Evolutionary conservation across 2,797 vertebrate genomes (phyloP), one percentile per base, ranked within the genome.

Genomic region (Falco rusticolus): DNA sequence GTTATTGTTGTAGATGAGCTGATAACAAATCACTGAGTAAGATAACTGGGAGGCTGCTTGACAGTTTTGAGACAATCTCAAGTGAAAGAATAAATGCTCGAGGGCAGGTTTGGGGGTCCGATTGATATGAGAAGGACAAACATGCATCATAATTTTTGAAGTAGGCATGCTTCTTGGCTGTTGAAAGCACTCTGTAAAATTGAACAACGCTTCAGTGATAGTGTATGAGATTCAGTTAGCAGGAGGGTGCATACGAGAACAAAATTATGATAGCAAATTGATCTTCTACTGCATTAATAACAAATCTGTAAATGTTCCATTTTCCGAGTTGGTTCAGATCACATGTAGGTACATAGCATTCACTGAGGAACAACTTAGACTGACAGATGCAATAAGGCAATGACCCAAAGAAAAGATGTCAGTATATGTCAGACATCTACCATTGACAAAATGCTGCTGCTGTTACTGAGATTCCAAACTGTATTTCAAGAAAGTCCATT

Each of bases 341-440:
- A 1, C 0, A 0, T 61, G 18, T 53, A 43, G 22, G 16, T 68
- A 13, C 9, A 2, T 4, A 71, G 19, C 12, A 34, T 79, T 89
- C 24, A 31, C 29, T 61, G 21, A 80, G 48, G 21, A 81, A 13
- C 13, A 89, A n/a, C 2, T 37, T 37, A 37, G 1, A 16, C 10
- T 76, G n/a, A 66, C 65, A 13, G n/a, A n/a, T n/a, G n/a, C n/a
- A n/a, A n/a, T n/a, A n/a, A n/a, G n/a, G n/a, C n/a, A n/a, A n/a
- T n/a, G n/a, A n/a, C n/a, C n/a, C n/a, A n/a, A n/a, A n/a, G n/a
- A n/a, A n/a, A n/a, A n/a, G n/a, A n/a, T n/a, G 22, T 72, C 31
- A 37, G 34, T 37, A 34, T 37, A 37, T 79, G 7, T 72, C 28
- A 80, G 50, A 10, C 20, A 68, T 48, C 29, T 13, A 10, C 14